These are phyloP conservation scores for Drosophila sp. DNA, from an alignment of 1,140 invertebrate genomes.

Conservation along the genomic window DNA sequence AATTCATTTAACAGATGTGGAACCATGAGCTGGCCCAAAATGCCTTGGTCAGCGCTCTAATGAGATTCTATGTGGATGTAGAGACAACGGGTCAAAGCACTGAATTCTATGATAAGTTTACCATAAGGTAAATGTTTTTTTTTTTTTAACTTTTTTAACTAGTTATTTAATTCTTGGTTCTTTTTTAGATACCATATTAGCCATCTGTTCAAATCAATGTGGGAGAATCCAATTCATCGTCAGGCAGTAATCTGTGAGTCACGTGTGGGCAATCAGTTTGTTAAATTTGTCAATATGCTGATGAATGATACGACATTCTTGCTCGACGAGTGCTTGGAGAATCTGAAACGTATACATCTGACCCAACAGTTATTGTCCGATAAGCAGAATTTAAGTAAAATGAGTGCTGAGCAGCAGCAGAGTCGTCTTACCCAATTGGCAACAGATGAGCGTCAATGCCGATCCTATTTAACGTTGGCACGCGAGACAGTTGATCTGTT, in stretches of 20 bases:
- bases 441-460: slow-evolving; percentile 96
- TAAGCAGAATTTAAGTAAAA: slow-evolving; percentile 86
- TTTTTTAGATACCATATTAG: slow-evolving; percentile 93
- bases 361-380: slow-evolving; percentile 92
- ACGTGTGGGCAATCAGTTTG: slow-evolving; percentile 95
- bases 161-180: background rate
- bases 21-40: slow-evolving; percentile 93
- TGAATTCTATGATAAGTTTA: slow-evolving; percentile 99
- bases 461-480: slow-evolving; percentile 96
- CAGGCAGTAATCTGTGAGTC: slow-evolving; percentile 92
- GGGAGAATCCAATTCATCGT: slow-evolving; percentile 87
- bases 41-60: slow-evolving; percentile 92
- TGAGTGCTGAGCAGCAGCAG: slow-evolving; percentile 90
- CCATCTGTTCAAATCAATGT: slow-evolving; percentile 96
- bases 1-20: slow-evolving; percentile 86
- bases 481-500: slow-evolving; percentile 99
- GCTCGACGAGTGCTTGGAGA: slow-evolving; percentile 97
- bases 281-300: slow-evolving; percentile 99
- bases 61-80: slow-evolving; percentile 99
- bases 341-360: slow-evolving; percentile 97
- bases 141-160: background rate
- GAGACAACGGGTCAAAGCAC: slow-evolving; percentile 98
- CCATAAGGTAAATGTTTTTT: slow-evolving; percentile 88
- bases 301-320: slow-evolving; percentile 99
- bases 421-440: slow-evolving; percentile 90